Conservation (phyloP, 1,140 invertebrate species). For the Meteorus sp. region DNA sequence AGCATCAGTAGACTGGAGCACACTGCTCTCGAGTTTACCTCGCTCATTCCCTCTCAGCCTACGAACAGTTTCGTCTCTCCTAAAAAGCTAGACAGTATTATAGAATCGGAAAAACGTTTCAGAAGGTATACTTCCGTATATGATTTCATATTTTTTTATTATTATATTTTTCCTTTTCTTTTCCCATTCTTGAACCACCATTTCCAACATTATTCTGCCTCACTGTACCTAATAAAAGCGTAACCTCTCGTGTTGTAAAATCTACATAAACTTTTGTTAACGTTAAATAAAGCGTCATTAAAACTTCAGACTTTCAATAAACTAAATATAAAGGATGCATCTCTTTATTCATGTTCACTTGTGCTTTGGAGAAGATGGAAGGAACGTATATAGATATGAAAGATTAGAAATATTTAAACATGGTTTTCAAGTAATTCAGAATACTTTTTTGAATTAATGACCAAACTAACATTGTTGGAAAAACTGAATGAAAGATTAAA, state of each 20-base stretch:
- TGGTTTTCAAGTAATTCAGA: not conserved
- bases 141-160: too few relatives aligned
- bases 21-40: not conserved
- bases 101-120: conserved; percentile 21
- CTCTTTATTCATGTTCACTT: too few relatives aligned
- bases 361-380: too few relatives aligned
- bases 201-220: too few relatives aligned
- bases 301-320: not conserved
- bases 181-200: too few relatives aligned
- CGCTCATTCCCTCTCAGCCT: not conserved
- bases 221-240: too few relatives aligned
- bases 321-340: not conserved
- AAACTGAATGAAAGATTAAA: not conserved
- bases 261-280: too few relatives aligned
- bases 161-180: too few relatives aligned
- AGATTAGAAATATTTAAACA: not conserved
- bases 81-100: not conserved
- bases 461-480: not conserved
- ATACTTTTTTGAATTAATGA: conserved; percentile 13
- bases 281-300: conserved; percentile 6
- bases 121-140: too few relatives aligned
- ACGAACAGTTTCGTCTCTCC: not conserved
- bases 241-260: too few relatives aligned
- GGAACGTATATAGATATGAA: not conserved
- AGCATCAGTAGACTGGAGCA: not conserved